These are phyloP conservation scores for Caenorhabditis plicata DNA, from an alignment of 2,888 invertebrate genomes.

Conservation along the genomic window DNA sequence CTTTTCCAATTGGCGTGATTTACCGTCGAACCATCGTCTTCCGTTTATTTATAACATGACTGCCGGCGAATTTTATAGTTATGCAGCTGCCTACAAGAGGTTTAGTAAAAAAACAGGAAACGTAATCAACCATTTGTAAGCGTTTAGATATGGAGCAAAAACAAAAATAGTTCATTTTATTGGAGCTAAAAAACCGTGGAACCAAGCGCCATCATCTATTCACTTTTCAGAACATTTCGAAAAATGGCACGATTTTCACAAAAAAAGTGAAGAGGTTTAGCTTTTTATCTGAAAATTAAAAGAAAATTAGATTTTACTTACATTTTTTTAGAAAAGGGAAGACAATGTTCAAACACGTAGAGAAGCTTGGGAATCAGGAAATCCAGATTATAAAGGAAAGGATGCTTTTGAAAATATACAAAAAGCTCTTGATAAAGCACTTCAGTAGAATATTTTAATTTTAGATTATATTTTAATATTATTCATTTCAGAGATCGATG, in stretches of 20 bases:
- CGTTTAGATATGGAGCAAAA: slow-evolving; percentile 80
- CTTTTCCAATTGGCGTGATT: slow-evolving; percentile 90
- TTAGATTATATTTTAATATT: no score
- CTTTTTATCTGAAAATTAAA: neutral
- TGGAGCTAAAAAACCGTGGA: slow-evolving; percentile 92
- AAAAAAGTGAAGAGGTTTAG: neutral
- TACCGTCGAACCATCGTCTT: slow-evolving; percentile 84
- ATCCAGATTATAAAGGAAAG: slow-evolving; percentile 89
- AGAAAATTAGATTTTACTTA: neutral
- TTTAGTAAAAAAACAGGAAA: no score
- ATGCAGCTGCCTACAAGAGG: slow-evolving; percentile 95
- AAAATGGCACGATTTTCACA: slow-evolving; percentile 73
- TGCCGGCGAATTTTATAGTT: slow-evolving; percentile 91
- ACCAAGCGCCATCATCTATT: slow-evolving; percentile 24
- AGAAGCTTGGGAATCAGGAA: slow-evolving; percentile 75
- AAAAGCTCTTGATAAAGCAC: slow-evolving; percentile 47
- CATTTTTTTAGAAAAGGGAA: neutral
- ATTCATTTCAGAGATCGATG: no score
- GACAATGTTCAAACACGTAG: neutral
- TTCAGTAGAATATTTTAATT: no score
- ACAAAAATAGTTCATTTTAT: slow-evolving; percentile 97
- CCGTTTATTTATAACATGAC: slow-evolving; percentile 97
- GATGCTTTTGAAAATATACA: slow-evolving; percentile 91
- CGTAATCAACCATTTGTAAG: neutral
- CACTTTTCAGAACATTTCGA: slow-evolving; percentile 66